Conservation (phyloP, 2,113 vertebrate species). For the Ivindomyrus marchei region DNA sequence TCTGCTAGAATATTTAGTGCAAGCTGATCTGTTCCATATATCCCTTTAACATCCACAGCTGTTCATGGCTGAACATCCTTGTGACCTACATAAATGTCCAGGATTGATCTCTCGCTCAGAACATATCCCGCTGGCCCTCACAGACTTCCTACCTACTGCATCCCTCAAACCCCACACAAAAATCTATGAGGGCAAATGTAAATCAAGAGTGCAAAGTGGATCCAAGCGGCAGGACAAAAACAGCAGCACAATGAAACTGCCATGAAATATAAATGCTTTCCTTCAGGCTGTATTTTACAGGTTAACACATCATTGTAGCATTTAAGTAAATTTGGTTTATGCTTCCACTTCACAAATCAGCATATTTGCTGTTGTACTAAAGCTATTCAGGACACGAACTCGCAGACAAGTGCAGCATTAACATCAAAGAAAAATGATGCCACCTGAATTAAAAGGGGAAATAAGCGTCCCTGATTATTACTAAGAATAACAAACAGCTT, state of each 20-base stretch:
- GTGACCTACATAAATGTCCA: neutral
- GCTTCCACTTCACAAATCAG: neutral
- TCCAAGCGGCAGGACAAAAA: neutral
- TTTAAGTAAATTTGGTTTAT: neutral
- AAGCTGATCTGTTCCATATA: neutral
- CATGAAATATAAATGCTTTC: neutral
- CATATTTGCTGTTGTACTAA: neutral
- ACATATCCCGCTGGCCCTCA: neutral
- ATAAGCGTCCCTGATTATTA: too few species aligned
- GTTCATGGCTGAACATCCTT: neutral
- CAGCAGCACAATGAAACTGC: neutral
- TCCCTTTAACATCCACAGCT: neutral
- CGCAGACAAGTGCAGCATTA: neutral
- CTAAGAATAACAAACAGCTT: neutral
- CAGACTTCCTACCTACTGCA: neutral
- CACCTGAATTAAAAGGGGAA: neutral
- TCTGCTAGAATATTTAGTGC: neutral
- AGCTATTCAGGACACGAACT: neutral
- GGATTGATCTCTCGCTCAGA: neutral
- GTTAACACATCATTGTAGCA: neutral
- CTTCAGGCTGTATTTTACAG: neutral
- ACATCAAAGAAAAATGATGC: neutral
- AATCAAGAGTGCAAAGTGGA: neutral
- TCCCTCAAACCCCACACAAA: neutral
- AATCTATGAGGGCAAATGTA: neutral